Base-by-base conservation (phyloP, 2,797 vertebrate species). In the Pantherophis alleghaniensis region DNA sequence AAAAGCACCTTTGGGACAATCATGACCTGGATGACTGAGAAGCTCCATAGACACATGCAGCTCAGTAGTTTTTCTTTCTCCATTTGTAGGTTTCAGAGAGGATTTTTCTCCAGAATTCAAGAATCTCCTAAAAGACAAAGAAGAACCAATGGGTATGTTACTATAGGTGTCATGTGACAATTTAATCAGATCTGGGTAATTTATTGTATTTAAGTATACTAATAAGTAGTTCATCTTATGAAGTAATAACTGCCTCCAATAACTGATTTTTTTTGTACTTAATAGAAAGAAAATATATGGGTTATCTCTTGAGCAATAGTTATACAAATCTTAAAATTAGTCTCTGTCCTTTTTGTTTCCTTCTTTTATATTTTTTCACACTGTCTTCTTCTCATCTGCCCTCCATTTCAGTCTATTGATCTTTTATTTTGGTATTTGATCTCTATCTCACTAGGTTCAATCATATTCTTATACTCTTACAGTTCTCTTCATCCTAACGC, bases 121-220 rank as follows among this genome's bases (percentile, higher is more conserved):
- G 59, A 91, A 89, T 32, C 47, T 89, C 51, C 55, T 57, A 89
- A 93, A 91, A 47, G 60, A 63, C 90, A 91, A 86, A 69, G 60
- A 90, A 24, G 51, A 86, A 24, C 24, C 74, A 9, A 69, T 90
- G 9, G 87, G 90, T 92, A 92, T 14, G 57, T 63, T 57, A 22
- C 59, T 32, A 14, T 7, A 12, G 18, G 26, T 55, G 13, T 89
- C 7, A 51, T 59, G 51, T n/a, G 10, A 32, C 7, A 28, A 2
- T 24, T 20, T 22, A 20, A 42, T 47, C 37, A 47, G 74, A 83
- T 83, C 42, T 11, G 9, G 37, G 10, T 83, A 47, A 83, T 56
- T n/a, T 57, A 20, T 59, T 63, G 59, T 9, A 89, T 63, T 63
- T 32, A 90, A n/a, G 18, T 26, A 51, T 74, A n/a, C n/a, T 60